Conservation (phyloP, 2,888 invertebrate genomes). For the Cylloceria caligata region DNA sequence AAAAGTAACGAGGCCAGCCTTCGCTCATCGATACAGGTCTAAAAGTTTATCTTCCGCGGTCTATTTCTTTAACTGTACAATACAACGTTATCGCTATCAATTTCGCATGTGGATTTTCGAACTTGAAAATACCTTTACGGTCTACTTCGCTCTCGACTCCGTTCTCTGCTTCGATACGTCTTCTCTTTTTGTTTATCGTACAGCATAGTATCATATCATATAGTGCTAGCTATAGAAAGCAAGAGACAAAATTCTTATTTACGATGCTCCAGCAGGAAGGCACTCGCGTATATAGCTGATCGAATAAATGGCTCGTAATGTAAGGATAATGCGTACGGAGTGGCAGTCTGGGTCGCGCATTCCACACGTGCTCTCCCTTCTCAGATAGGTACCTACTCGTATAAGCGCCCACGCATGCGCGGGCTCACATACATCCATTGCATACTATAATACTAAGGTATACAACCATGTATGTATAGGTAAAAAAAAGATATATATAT, state of each 20-base stretch:
- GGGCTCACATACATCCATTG: slow-evolving; percentile 59
- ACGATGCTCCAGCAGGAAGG: slow-evolving; percentile 65
- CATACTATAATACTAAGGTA: slow-evolving; percentile 22
- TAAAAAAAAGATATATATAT: slow-evolving; percentile 18
- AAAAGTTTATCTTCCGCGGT: not conserved
- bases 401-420: slow-evolving; percentile 69
- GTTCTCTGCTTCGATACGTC: slow-evolving; percentile 18
- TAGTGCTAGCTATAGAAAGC: not conserved
- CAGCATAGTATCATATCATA: not conserved
- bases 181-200: not conserved
- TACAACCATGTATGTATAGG: slow-evolving; percentile 29
- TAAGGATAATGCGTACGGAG: slow-evolving; percentile 75
- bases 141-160: not conserved
- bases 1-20: not conserved
- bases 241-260: slow-evolving; percentile 68
- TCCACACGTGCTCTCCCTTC: slow-evolving; percentile 70
- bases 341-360: slow-evolving; percentile 71
- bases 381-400: slow-evolving; percentile 64
- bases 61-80: not conserved
- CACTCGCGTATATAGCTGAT: slow-evolving; percentile 69
- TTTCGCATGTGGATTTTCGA: not conserved
- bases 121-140: slow-evolving; percentile 6
- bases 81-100: not conserved
- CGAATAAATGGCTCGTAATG: slow-evolving; percentile 76
- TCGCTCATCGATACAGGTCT: not conserved